Evolutionary conservation across 1,140 invertebrate genomes (phyloP), one percentile per base, ranked within the genome.

Genomic region (Oncopodura yosiiana): DNA sequence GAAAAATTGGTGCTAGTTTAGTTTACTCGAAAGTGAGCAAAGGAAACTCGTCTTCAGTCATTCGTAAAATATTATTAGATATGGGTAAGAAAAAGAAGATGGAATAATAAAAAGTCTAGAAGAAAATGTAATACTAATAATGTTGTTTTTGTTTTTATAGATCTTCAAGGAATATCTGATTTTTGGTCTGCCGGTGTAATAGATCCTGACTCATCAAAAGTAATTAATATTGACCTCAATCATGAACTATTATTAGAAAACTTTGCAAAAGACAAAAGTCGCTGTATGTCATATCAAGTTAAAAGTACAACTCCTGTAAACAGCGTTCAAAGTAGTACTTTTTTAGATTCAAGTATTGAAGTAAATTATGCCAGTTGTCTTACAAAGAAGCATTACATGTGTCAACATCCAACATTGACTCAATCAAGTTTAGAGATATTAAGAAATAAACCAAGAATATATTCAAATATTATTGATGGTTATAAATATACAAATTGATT

Each of bases 131-230:
- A 27, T 43, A 27, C 21, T 42, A 42, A 42, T 16, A 16, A 18
- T 9, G 12, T 11, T 27, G 12, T 44, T 27, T 30, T 30, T 32
- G 24, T 30, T 16, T 23, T 9, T 14, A 0, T 24, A 49, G 46
- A 37, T 24, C 16, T 49, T 8, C 16, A 3, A 18, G 46, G 38
- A 24, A 23, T 49, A 12, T 19, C 14, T 2, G 46, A 49, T 8
- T 49, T 49, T 23, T 49, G 46, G 46, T 49, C 46, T 1, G 46
- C 46, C 3, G 46, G 32, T n/a, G 46, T 49, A 11, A 14, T 38
- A 6, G 46, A 19, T 9, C 23, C 18, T 26, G 12, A 9, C 3
- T 34, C 19, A 6, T 34, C 46, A 3, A n/a, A 23, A 11, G 36
- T 49, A 11, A 14, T 38, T 2, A 49, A 49, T 16, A 49, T 49